Percentiles rank a stretch among this genome's conserved stretches.
phyloP scores from a whole-genome alignment of 2,113 vertebrate species.

The Proterorhinus semilunaris region DNA sequence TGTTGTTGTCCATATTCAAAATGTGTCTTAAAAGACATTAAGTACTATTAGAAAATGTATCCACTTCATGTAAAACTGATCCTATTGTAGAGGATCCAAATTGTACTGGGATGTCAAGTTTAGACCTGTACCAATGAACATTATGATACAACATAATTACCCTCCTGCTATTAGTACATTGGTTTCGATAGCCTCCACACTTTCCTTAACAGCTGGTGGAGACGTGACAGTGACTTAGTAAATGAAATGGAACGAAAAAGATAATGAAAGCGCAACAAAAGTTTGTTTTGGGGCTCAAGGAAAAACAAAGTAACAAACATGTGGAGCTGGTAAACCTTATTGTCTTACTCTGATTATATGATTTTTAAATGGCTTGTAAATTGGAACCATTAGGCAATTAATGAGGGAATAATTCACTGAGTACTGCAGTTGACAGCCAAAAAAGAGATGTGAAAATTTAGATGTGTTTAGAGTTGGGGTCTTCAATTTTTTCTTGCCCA shows the following conservation, averaged over 20 bases:
- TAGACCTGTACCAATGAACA: conserved; percentile 40
- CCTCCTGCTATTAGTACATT: conserved; percentile 59
- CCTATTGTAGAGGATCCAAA: conserved; percentile 2
- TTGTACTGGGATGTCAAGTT: conserved; percentile 33
- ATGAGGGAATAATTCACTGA: too few relatives aligned
- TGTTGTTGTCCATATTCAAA: neutral
- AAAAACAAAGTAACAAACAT: conserved; percentile 18
- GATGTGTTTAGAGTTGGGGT: too few relatives aligned
- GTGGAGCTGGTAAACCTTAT: neutral
- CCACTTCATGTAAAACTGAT: neutral
- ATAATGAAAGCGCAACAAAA: conserved; percentile 57
- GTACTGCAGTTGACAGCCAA: too few relatives aligned
- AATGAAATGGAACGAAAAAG: conserved; percentile 53
- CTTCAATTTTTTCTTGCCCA: too few relatives aligned
- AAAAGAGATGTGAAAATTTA: too few relatives aligned
- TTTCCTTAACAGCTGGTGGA: conserved; percentile 62
- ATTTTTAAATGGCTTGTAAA: too few relatives aligned
- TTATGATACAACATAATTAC: conserved; percentile 63
- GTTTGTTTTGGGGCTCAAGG: conserved; percentile 19
- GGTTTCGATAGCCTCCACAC: conserved; percentile 33
- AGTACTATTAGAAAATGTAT: conserved; percentile 1
- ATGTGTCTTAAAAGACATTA: neutral
- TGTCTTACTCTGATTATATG: too few relatives aligned
- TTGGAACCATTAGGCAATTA: too few relatives aligned
- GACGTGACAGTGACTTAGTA: conserved; percentile 48